phyloP scores from a whole-genome alignment of 2,113 vertebrate species.

The Procapra przewalskii region DNA sequence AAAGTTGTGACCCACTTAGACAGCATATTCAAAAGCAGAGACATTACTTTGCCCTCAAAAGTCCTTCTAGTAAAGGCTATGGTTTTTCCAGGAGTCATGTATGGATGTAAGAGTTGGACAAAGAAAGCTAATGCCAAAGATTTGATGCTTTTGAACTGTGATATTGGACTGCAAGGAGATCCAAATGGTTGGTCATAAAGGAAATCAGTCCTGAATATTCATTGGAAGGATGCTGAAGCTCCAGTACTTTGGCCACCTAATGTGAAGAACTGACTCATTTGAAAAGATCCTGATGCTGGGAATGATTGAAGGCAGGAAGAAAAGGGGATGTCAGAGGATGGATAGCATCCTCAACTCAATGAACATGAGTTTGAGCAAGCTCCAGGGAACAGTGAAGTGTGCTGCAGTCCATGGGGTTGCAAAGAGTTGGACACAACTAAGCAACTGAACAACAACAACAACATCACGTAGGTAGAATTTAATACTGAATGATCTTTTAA shows the following conservation, averaged over 20 bases:
- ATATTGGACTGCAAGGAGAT: background rate
- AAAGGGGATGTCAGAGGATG: background rate
- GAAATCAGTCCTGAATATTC: background rate
- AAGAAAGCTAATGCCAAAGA: fast-evolving
- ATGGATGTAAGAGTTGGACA: background rate
- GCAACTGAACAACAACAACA: background rate
- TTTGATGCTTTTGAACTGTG: background rate
- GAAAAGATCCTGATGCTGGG: background rate
- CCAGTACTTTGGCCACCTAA: background rate
- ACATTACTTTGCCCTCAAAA: background rate
- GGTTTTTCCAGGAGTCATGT: background rate
- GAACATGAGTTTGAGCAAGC: background rate
- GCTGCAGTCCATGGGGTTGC: background rate
- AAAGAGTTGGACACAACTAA: background rate
- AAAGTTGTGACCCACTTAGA: background rate
- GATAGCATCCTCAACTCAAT: background rate
- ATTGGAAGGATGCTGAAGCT: background rate
- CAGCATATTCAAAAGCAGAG: background rate
- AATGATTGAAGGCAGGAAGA: background rate
- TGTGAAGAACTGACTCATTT: background rate
- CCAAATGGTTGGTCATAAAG: background rate
- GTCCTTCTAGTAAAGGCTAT: background rate
- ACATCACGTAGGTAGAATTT: background rate
- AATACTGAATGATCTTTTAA: background rate
- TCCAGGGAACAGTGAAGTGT: background rate